phyloP scores from a whole-genome alignment of 2,888 invertebrate genomes.

The Crepidodera aurea region DNA sequence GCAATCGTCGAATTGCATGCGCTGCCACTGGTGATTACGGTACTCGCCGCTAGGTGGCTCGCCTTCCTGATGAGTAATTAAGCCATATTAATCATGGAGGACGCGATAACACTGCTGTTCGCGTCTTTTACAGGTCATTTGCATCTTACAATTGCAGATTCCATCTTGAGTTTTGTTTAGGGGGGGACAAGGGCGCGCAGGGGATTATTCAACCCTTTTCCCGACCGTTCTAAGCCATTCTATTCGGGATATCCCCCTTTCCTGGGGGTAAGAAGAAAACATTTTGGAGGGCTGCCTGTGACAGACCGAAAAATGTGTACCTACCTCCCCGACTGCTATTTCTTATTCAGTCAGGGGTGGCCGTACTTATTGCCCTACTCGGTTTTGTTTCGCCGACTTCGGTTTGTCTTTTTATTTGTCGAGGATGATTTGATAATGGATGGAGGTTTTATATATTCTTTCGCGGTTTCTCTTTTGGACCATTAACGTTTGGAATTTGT shows the following conservation, averaged over 20 bases:
- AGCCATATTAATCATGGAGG: constrained; percentile 50
- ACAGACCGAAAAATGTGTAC: constrained; percentile 42
- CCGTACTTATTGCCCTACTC: constrained; percentile 25
- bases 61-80: constrained; percentile 44
- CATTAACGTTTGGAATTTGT: too few species aligned
- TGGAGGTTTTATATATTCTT: neutral
- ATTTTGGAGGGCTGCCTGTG: constrained; percentile 32
- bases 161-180: constrained; percentile 58
- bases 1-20: too few species aligned
- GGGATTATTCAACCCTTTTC: constrained; percentile 53
- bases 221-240: constrained; percentile 29
- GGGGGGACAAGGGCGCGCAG: constrained; percentile 6
- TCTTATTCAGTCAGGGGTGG: constrained; percentile 17
- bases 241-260: constrained; percentile 12
- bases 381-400: constrained; percentile 35
- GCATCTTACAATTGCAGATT: constrained; percentile 60
- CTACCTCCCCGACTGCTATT: constrained; percentile 8
- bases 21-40: constrained; percentile 12
- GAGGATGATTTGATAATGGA: constrained; percentile 30
- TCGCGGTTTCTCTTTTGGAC: neutral
- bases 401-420: constrained; percentile 35
- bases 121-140: constrained; percentile 61
- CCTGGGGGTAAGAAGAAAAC: constrained; percentile 32
- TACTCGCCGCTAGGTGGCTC: constrained; percentile 30
- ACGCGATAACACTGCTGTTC: constrained; percentile 46